phyloP scores from a whole-genome alignment of 1,140 invertebrate genomes.

The Episyrphus balteatus region DNA sequence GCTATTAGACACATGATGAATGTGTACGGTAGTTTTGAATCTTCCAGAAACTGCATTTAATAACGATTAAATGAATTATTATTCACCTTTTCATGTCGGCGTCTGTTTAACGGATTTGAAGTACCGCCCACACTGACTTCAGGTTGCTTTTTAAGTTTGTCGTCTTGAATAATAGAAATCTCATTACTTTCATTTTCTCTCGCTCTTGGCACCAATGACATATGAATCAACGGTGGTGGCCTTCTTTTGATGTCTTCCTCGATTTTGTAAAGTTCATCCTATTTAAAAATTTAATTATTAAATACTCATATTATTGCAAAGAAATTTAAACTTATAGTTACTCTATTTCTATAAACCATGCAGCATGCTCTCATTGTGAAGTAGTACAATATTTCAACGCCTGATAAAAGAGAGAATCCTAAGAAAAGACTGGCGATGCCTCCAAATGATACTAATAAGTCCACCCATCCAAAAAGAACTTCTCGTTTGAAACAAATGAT shows the following conservation, averaged over 20 bases:
- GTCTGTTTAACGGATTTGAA: not conserved
- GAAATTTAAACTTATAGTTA: conserved; percentile 4
- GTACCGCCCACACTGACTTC: not conserved
- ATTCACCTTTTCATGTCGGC: not conserved
- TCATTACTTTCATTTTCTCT: not conserved
- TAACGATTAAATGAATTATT: no score
- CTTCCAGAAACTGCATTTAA: no score
- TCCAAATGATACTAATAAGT: conserved; percentile 51
- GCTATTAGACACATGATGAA: no score
- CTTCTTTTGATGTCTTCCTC: conserved; percentile 24
- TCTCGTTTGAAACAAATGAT: conserved; percentile 61
- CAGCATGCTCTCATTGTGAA: conserved; percentile 57
- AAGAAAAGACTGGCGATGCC: conserved; percentile 61
- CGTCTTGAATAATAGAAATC: not conserved
- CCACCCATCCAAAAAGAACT: conserved; percentile 66
- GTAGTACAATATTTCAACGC: conserved; percentile 61
- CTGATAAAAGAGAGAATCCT: conserved; percentile 59
- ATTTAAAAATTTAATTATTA: not conserved
- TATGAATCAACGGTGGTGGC: conserved; percentile 25
- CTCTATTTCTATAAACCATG: conserved; percentile 40
- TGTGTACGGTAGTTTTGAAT: no score
- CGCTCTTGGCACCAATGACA: conserved; percentile 16
- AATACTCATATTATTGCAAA: not conserved
- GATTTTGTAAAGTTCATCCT: conserved; percentile 32
- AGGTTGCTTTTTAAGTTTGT: not conserved